These are phyloP conservation scores for Trogon surrucura DNA, from an alignment of 2,113 vertebrate genomes.

Conservation along the genomic window DNA sequence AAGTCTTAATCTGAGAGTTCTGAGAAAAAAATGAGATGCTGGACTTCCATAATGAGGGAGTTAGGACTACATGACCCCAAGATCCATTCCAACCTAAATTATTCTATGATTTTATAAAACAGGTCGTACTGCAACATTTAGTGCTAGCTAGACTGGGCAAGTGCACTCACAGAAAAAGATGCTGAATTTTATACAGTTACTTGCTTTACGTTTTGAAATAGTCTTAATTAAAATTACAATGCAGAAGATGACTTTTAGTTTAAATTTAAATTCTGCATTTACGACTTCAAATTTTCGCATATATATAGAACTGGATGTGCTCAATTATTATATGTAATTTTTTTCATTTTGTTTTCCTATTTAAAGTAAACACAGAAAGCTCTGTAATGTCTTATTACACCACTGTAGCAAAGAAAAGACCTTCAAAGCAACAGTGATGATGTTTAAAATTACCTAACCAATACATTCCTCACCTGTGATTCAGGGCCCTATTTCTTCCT, in stretches of 20 bases:
- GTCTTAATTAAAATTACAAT: neutral
- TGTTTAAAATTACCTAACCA: neutral
- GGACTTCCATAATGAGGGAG: neutral
- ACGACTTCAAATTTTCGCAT: neutral
- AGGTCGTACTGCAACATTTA: neutral
- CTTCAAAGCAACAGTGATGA: neutral
- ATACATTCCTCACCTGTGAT: neutral
- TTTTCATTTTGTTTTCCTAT: neutral
- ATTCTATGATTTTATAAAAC: neutral
- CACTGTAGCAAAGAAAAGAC: neutral
- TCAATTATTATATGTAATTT: neutral
- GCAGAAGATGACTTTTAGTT: neutral
- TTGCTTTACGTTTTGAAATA: neutral
- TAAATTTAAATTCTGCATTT: neutral
- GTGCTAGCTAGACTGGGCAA: neutral
- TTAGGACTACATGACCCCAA: neutral
- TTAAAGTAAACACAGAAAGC: neutral
- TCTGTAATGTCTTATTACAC: neutral
- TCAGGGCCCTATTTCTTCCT: neutral
- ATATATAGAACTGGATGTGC: fast-evolving
- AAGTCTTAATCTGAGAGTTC: neutral
- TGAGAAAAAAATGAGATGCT: neutral
- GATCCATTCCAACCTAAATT: neutral
- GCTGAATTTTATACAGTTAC: neutral
- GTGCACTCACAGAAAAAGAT: neutral